phyloP scores from a whole-genome alignment of 1,140 invertebrate genomes.

The Pseudomyrmex pallidus region DNA sequence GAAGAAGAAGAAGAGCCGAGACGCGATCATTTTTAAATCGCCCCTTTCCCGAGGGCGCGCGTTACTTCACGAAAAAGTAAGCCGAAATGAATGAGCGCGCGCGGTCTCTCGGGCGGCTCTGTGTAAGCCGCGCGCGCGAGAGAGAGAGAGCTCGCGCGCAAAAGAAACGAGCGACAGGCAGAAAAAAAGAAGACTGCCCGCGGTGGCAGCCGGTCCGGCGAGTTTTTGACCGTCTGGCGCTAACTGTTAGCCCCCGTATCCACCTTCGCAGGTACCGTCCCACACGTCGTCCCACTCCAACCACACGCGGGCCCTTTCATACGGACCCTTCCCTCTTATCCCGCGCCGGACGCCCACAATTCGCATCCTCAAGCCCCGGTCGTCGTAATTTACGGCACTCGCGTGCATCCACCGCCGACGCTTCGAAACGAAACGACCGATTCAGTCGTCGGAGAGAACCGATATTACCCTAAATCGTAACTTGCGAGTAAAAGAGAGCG shows the following conservation, averaged over 20 bases:
- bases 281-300: constrained; percentile 76
- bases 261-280: constrained; percentile 71
- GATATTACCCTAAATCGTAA: not conserved
- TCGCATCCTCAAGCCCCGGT: constrained; percentile 42
- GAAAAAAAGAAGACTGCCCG: constrained; percentile 48
- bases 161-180: constrained; percentile 50
- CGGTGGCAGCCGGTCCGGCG: constrained; percentile 80
- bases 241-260: constrained; percentile 76
- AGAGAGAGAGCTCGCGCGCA: constrained; percentile 44
- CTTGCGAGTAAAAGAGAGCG: not conserved
- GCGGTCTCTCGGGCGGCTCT: constrained; percentile 10
- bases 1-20: not conserved
- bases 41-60: constrained; percentile 3
- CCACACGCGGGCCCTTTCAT: constrained; percentile 56
- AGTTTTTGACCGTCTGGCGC: constrained; percentile 83
- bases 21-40: constrained; percentile 11
- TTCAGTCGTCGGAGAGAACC: not conserved
- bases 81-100: constrained; percentile 75
- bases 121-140: constrained; percentile 60
- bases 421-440: not conserved
- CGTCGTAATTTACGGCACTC: constrained; percentile 61
- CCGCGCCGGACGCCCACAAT: constrained; percentile 65
- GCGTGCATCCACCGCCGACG: constrained; percentile 13
- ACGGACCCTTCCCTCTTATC: constrained; percentile 56
- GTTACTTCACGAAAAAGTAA: constrained; percentile 65